phyloP scores from a whole-genome alignment of 2,113 vertebrate genomes.

The Nerophis lumbriciformis region DNA sequence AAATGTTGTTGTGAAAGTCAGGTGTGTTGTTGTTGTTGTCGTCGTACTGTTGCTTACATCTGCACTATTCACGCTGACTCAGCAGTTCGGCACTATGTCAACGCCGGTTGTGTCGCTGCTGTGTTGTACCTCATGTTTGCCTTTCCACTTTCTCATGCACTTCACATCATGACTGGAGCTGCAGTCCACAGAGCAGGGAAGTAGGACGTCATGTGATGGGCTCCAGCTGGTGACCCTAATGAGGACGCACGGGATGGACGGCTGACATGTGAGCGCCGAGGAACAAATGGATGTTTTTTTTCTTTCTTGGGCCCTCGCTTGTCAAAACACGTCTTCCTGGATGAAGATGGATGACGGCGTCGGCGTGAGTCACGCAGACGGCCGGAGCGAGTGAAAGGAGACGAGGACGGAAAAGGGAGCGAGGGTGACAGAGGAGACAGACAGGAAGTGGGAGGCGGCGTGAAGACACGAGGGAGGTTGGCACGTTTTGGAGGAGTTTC shows the following conservation, averaged over 20 bases:
- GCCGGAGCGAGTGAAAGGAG: conserved; percentile 17
- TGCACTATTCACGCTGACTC: too few species aligned
- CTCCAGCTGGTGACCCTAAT: not conserved
- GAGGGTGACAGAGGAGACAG: conserved; percentile 13
- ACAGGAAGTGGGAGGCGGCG: conserved; percentile 6
- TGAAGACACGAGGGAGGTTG: conserved; percentile 40
- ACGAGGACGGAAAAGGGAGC: conserved; percentile 11
- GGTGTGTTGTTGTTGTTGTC: too few species aligned
- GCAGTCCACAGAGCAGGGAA: too few species aligned
- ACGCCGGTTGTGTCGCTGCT: too few species aligned
- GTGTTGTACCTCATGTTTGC: too few species aligned
- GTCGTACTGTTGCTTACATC: too few species aligned
- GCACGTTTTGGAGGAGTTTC: conserved; percentile 32
- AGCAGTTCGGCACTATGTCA: too few species aligned
- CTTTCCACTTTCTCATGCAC: too few species aligned
- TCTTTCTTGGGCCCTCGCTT: conserved; percentile 62
- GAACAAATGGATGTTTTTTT: conserved; percentile 24
- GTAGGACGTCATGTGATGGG: too few species aligned
- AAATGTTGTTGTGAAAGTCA: too few species aligned
- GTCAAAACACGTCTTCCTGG: conserved; percentile 72
- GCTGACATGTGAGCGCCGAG: too few species aligned
- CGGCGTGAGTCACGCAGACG: conserved; percentile 29
- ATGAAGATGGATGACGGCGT: conserved; percentile 73
- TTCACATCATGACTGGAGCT: too few species aligned
- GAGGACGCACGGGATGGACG: not conserved